phyloP scores from a whole-genome alignment of 2,113 vertebrate genomes.

The Drymodes brunneopygia region DNA sequence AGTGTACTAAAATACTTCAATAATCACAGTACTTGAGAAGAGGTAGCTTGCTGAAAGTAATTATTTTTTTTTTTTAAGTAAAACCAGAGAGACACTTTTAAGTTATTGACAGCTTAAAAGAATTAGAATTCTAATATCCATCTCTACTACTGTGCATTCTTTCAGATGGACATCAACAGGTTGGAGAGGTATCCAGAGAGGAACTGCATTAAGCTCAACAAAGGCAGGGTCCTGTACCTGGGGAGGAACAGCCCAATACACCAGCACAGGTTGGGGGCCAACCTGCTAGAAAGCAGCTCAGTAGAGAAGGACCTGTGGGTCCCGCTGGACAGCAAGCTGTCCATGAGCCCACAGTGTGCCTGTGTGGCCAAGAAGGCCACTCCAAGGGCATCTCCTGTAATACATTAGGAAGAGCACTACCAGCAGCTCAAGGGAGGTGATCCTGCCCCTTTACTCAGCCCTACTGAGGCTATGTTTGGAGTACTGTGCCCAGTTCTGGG shows the following conservation, averaged over 20 bases:
- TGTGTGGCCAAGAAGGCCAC: not conserved
- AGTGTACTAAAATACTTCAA: not conserved
- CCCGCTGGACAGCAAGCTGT: not conserved
- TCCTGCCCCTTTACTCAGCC: not conserved
- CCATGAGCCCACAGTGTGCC: not conserved
- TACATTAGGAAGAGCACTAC: not conserved
- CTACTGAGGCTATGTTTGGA: not conserved
- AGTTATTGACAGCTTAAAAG: not conserved
- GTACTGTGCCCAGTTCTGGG: not conserved
- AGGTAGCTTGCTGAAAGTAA: not conserved
- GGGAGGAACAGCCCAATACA: not conserved
- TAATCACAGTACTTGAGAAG: fast-evolving
- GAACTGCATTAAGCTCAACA: not conserved
- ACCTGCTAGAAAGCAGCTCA: not conserved
- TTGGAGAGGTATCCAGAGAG: not conserved
- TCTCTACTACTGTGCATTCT: not conserved
- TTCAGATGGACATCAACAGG: not conserved
- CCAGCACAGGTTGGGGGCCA: not conserved
- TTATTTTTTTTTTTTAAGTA: not conserved
- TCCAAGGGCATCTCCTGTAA: not conserved
- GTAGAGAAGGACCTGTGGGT: not conserved
- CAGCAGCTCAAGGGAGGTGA: not conserved
- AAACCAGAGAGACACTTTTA: not conserved
- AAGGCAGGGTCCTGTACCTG: not conserved
- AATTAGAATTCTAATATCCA: not conserved